Evolutionary conservation across 1,140 invertebrate genomes (phyloP), one percentile per base, ranked within the genome.

Genomic region (Drosophila nigrodunni): DNA sequence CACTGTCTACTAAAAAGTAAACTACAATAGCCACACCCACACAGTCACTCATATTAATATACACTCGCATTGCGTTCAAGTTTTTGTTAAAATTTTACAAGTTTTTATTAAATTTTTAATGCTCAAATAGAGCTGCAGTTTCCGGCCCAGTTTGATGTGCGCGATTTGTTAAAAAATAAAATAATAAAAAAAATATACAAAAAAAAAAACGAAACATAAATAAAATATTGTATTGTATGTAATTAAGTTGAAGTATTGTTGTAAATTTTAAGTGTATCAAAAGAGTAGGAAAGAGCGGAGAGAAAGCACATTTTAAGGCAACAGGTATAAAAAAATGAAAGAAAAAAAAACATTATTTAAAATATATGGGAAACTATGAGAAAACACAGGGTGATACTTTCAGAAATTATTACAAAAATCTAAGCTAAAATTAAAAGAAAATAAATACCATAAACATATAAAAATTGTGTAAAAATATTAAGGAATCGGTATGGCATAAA

Each of bases 311-410:
- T 78, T 85, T 86, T 80, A 86, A 86, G 70, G 59, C 66, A 66
- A 89, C 59, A 50, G 69, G 39, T 49, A 65, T 39, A 75, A 68
- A 71, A 68, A 76, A 58, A 71, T 3, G 4, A 73, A 61, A 67
- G 66, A 85, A 79, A 58, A 77, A 46, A 80, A 79, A 75, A 65
- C 49, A 59, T 70, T 70, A 74, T 74, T 74, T 68, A 55, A 69
- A 62, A 70, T 57, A 74, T 57, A 75, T 75, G 72, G 66, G 37
- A 82, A 88, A 89, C 85, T 89, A 91, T 86, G 85, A 85, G 73
- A 91, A 91, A 91, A 91, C 78, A 91, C 89, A 91, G 89, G 89
- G 89, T 91, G 89, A 91, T 91, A 91, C 88, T 88, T 88, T 91
- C 78, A 88, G 75, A 91, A 90, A 91, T 91, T 81, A 87, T 80